phyloP scores from a whole-genome alignment of 2,888 invertebrate species.

The Tethea ocularis region DNA sequence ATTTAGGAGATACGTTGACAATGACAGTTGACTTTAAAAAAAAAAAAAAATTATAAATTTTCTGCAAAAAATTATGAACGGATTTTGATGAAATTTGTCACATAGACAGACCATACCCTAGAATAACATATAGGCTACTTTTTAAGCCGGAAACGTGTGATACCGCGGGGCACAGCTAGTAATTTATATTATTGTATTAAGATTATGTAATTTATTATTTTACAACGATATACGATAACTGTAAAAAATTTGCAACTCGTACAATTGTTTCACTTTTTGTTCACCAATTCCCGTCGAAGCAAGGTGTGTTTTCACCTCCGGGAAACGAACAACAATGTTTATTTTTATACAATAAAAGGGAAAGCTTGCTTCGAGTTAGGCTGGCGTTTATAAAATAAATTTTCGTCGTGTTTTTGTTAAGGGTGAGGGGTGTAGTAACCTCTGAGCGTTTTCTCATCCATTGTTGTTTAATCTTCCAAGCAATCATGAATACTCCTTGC shows the following conservation, averaged over 20 bases:
- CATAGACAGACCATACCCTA: too few relatives aligned
- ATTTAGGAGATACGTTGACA: not conserved
- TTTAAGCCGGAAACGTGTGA: too few relatives aligned
- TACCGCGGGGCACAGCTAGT: too few relatives aligned
- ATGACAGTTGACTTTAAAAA: too few relatives aligned
- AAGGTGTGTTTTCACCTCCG: conserved; percentile 42
- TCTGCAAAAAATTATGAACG: too few relatives aligned
- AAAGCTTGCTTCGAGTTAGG: conserved; percentile 42
- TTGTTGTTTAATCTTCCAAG: conserved; percentile 59
- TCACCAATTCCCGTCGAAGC: conserved; percentile 43
- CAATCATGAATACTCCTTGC: conserved; percentile 46
- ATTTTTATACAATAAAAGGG: conserved; percentile 61
- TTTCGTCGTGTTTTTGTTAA: conserved; percentile 51
- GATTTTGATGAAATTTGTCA: too few relatives aligned
- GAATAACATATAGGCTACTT: too few relatives aligned
- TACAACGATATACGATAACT: not conserved
- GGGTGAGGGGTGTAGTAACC: conserved; percentile 46
- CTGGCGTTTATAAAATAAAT: conserved; percentile 64
- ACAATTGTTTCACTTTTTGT: conserved; percentile 31
- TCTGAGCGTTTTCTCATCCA: conserved; percentile 51
- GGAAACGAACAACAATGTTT: conserved; percentile 53
- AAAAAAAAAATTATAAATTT: too few relatives aligned
- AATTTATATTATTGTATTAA: too few relatives aligned
- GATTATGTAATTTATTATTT: not conserved
- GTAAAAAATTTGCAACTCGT: conserved; percentile 13